Evolutionary conservation across 2,113 vertebrate genomes (phyloP), one percentile per base, ranked within the genome.

Genomic region (Agapornis roseicollis): DNA sequence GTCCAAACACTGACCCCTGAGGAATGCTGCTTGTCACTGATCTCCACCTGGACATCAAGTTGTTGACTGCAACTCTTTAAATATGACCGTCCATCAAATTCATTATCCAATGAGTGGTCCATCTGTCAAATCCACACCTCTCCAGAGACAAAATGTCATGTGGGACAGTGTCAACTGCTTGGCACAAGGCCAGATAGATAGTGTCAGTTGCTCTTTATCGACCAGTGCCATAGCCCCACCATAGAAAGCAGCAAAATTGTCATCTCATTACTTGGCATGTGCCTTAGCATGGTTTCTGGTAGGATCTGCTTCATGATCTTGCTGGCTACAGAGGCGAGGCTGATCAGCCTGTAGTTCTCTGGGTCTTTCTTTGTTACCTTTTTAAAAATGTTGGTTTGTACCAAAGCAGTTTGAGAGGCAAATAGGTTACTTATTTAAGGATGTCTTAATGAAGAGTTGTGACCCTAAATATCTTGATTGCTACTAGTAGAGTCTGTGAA

Each of bases 381-480:
- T 33, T 72, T 23, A 11, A 47, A 74, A 68, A 63, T 72, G 41
- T 42, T 85, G 77, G 46, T 91, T 95, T 94, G 55, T 91, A 91
- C 47, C 53, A 85, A 78, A 91, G 69, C 42, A 41, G 12, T 80
- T 46, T 55, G 64, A 77, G 68, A 91, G 60, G 64, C 33, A 90
- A 35, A 65, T 33, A 94, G 53, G 16, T 85, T 96, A 35, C 78
- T 80, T 91, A 29, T 89, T 88, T 88, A 83, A 84, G 39, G 61
- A 69, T 90, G n/a, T 44, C 39, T 80, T 78, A 94, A 85, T 78
- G 74, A 94, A 78, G 79, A 80, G 55, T 29, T 94, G 81, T 63
- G 76, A 80, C 73, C 52, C 6, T 90, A 44, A 95, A 29, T 93
- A 41, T 71, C 33, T 28, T 79, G 25, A 90, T 66, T 39, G 52